phyloP scores from a whole-genome alignment of 2,888 invertebrate species.

The Congeria kusceri region DNA sequence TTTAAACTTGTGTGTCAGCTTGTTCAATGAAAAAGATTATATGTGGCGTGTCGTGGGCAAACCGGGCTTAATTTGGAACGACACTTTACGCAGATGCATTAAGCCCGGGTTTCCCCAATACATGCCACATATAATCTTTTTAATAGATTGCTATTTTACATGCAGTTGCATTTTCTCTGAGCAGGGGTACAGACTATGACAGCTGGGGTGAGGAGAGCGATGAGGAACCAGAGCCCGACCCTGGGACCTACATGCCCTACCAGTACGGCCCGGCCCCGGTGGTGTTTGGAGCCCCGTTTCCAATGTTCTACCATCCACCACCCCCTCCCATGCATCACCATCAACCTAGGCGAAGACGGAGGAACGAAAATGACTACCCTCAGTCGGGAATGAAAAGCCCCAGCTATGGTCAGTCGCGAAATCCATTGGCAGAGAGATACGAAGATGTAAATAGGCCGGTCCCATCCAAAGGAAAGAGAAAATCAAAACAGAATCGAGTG shows the following conservation, averaged over 20 bases:
- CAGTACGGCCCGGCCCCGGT: constrained; percentile 62
- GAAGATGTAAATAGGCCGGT: constrained; percentile 54
- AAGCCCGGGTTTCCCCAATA: too few species aligned
- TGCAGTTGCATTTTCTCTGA: not conserved
- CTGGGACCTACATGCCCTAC: constrained; percentile 67
- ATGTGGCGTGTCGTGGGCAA: too few species aligned
- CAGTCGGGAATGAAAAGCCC: constrained; percentile 20
- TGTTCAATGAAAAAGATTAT: too few species aligned
- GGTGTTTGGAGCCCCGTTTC: constrained; percentile 76
- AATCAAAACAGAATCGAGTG: constrained; percentile 50
- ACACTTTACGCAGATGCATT: too few species aligned
- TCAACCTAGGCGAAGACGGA: constrained; percentile 21
- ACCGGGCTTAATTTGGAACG: too few species aligned
- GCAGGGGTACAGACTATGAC: constrained; percentile 75
- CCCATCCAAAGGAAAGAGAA: constrained; percentile 45
- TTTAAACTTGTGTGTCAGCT: too few species aligned
- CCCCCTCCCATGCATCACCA: constrained; percentile 55
- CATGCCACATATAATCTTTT: not conserved
- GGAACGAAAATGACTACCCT: constrained; percentile 36
- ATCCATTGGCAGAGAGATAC: constrained; percentile 46
- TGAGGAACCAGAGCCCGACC: constrained; percentile 68
- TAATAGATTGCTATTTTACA: too few species aligned
- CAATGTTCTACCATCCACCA: constrained; percentile 78
- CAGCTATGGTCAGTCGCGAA: constrained; percentile 11
- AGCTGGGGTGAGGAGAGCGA: constrained; percentile 80